Evolutionary conservation across 2,113 vertebrate genomes (phyloP).

Genomic region (Alosa alosa): DNA sequence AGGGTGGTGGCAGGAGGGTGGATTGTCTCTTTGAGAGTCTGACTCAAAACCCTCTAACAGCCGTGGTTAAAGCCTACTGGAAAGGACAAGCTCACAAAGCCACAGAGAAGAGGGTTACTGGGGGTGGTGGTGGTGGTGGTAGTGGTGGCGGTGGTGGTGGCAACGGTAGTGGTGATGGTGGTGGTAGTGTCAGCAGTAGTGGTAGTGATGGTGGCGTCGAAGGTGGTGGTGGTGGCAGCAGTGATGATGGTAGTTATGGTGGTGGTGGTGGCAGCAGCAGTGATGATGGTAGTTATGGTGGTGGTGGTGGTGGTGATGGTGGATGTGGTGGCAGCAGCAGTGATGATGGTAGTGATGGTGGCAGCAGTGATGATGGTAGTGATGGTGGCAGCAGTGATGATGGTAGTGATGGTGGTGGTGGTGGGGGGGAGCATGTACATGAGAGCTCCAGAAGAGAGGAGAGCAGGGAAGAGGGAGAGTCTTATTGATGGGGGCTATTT

Average conservation of each 20-base stretch:
- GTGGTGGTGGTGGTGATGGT: not conserved
- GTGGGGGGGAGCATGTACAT: not conserved
- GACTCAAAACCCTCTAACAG: not conserved
- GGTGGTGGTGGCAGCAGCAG: not conserved
- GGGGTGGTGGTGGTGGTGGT: not conserved
- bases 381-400: too few relatives aligned
- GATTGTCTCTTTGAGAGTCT: not conserved
- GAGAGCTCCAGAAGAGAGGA: not conserved
- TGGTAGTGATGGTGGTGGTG: not conserved
- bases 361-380: not conserved
- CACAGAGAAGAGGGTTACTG: not conserved
- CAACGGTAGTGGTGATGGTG: not conserved
- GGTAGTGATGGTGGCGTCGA: too few relatives aligned
- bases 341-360: not conserved
- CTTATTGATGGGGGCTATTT: constrained; percentile 69
- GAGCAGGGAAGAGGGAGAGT: not conserved
- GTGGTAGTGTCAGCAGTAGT: not conserved
- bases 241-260: not conserved
- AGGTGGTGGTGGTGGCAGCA: not conserved
- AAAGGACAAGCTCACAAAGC: not conserved
- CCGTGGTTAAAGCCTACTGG: not conserved
- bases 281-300: not conserved
- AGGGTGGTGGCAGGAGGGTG: too few relatives aligned
- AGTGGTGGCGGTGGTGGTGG: not conserved
- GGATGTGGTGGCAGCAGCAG: not conserved